These are phyloP conservation scores for Paramormyrops kingsleyae DNA, from an alignment of 2,113 vertebrate genomes.

Conservation along the genomic window DNA sequence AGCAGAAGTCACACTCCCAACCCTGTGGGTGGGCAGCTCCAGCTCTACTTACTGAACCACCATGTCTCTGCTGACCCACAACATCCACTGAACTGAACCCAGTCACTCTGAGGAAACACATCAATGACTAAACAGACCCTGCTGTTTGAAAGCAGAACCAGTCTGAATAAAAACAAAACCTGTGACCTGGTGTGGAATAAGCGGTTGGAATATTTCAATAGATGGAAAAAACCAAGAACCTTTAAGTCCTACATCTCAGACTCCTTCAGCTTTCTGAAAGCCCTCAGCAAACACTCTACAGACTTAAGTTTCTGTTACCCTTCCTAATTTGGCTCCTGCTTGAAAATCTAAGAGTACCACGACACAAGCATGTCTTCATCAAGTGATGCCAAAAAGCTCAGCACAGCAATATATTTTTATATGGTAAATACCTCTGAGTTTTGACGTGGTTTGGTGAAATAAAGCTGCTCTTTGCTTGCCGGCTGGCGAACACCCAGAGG, in stretches of 20 bases:
- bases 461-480: conserved; percentile 24
- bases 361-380: conserved; percentile 25
- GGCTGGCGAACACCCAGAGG: conserved; percentile 32
- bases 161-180: not conserved
- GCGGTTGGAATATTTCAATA: not conserved
- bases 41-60: not conserved
- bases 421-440: conserved; percentile 36
- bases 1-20: not conserved
- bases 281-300: not conserved
- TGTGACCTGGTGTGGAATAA: not conserved
- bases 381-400: conserved; percentile 23
- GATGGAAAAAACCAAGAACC: not conserved
- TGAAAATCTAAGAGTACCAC: not conserved
- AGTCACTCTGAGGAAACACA: not conserved
- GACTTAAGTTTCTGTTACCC: not conserved
- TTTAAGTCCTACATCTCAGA: not conserved
- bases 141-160: not conserved
- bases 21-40: not conserved
- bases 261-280: not conserved
- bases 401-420: conserved; percentile 35
- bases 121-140: not conserved
- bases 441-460: conserved; percentile 26
- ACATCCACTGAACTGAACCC: not conserved
- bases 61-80: not conserved
- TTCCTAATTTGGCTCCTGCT: not conserved